phyloP scores from a whole-genome alignment of 1,140 invertebrate genomes.

The Rhizoglyphus robini region DNA sequence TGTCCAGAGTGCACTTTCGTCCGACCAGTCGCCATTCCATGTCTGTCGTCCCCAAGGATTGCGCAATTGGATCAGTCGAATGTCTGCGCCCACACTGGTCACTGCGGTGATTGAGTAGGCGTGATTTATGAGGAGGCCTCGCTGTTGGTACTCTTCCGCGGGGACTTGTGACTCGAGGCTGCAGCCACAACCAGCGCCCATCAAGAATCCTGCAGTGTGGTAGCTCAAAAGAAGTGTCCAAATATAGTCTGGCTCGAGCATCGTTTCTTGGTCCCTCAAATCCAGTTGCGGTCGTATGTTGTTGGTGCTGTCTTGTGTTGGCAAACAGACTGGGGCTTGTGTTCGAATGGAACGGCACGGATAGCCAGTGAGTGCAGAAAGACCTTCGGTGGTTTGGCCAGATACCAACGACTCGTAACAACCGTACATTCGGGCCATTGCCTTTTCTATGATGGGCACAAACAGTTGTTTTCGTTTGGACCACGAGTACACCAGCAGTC shows the following conservation, averaged over 20 bases:
- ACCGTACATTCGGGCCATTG: too few species aligned
- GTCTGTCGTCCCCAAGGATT: slow-evolving; percentile 11
- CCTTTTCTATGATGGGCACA: too few species aligned
- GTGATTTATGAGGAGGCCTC: not conserved
- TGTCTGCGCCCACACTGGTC: too few species aligned
- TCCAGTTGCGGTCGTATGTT: not conserved
- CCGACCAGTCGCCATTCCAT: slow-evolving; percentile 13
- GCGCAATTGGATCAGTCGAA: not conserved
- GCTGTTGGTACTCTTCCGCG: not conserved
- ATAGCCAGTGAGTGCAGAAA: slow-evolving; percentile 48
- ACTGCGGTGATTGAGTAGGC: not conserved
- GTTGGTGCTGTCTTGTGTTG: not conserved
- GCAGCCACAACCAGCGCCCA: slow-evolving; percentile 9
- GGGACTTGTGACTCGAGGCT: not conserved
- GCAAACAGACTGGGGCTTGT: not conserved
- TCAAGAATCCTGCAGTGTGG: not conserved
- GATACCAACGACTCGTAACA: too few species aligned
- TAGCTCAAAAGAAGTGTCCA: slow-evolving; percentile 9
- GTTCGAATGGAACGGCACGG: slow-evolving; percentile 4
- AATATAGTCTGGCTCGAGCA: not conserved
- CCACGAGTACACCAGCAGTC: too few species aligned
- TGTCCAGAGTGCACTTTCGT: not conserved
- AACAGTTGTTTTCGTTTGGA: too few species aligned
- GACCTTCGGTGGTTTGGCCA: slow-evolving; percentile 83
- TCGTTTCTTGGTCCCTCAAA: not conserved